These are phyloP conservation scores for Masticophis lateralis DNA, from an alignment of 2,797 vertebrate genomes.

Conservation along the genomic window DNA sequence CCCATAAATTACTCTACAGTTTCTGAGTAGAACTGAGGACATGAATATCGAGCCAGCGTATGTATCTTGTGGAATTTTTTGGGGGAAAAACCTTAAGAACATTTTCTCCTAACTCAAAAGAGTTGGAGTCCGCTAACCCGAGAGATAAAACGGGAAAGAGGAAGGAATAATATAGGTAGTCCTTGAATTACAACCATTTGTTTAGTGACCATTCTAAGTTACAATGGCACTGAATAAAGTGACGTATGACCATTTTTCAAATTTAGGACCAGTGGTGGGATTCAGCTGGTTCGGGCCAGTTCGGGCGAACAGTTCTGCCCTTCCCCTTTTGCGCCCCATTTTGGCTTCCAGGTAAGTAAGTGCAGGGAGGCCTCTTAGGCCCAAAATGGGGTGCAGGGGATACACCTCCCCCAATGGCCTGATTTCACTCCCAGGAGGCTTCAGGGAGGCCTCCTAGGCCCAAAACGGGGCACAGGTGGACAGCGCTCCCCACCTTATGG, in stretches of 20 bases:
- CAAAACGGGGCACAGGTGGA: too few species aligned
- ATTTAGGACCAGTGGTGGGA: too few species aligned
- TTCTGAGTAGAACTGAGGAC: neutral
- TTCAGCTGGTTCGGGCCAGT: too few species aligned
- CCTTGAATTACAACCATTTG: neutral
- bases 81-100: neutral
- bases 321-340: too few species aligned
- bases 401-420: too few species aligned
- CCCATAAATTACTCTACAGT: neutral
- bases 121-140: neutral
- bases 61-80: neutral
- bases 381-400: too few species aligned
- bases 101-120: neutral
- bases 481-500: too few species aligned
- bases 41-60: neutral
- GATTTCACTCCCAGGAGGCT: too few species aligned
- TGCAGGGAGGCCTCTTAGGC: too few species aligned
- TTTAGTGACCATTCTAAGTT: neutral
- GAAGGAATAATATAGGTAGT: neutral
- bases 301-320: too few species aligned
- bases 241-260: neutral
- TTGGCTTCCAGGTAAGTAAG: too few species aligned
- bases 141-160: neutral
- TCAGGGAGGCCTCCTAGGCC: too few species aligned
- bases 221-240: neutral